phyloP scores from a whole-genome alignment of 2,113 vertebrate species.

The Bubalus kerabau region DNA sequence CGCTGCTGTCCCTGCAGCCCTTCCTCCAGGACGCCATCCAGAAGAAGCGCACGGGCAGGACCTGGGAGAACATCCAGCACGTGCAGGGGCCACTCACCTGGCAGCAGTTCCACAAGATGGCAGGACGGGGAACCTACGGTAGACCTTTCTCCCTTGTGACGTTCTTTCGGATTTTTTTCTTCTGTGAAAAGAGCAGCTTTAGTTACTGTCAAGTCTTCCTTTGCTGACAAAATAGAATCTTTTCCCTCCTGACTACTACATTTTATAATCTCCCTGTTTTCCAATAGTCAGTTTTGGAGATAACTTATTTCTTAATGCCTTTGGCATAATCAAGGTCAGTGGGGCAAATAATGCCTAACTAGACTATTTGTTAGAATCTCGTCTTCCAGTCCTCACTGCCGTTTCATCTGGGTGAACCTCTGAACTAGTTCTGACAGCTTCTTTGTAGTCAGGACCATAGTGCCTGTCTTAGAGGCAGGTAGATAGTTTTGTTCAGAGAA shows the following conservation, averaged over 20 bases:
- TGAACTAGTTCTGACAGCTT: background rate
- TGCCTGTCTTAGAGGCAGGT: background rate
- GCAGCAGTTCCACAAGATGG: slow-evolving; percentile 99
- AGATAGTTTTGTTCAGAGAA: background rate
- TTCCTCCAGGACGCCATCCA: slow-evolving; percentile 98
- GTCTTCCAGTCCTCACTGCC: background rate
- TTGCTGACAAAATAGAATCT: background rate
- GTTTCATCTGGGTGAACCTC: background rate
- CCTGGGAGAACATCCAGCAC: slow-evolving; percentile 99
- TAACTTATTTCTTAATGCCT: background rate
- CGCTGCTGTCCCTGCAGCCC: slow-evolving; percentile 96
- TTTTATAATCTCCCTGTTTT: background rate
- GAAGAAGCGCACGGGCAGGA: slow-evolving; percentile 96
- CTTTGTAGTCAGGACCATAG: background rate
- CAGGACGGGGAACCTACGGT: slow-evolving; percentile 97
- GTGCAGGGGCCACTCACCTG: slow-evolving; percentile 98
- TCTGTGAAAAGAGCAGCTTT: background rate
- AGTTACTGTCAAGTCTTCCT: background rate
- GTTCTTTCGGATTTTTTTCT: fast-evolving
- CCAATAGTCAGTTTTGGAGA: background rate
- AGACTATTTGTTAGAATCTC: background rate
- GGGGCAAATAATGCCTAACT: background rate
- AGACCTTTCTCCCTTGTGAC: background rate
- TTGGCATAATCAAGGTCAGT: background rate
- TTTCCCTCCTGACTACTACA: background rate